Evolutionary conservation across 2,888 invertebrate genomes (phyloP).

Genomic region (Chrysomela aeneicollis): DNA sequence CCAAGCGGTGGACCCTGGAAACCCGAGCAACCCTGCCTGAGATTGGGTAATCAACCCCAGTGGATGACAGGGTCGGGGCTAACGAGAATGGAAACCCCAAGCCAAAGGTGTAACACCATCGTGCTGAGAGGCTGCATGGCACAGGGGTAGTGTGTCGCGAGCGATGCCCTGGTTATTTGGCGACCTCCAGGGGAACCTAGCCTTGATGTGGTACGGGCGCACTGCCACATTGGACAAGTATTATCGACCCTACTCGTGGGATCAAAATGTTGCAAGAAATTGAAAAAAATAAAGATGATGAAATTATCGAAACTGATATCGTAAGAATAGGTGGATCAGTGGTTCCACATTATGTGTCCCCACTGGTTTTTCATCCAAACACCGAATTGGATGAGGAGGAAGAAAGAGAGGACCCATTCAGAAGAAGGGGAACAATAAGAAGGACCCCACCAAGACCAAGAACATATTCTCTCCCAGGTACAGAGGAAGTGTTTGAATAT

Average conservation of each 20-base stretch:
- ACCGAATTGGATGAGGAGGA: no score
- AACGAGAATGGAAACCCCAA: neutral
- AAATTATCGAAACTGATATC: neutral
- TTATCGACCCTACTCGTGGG: neutral
- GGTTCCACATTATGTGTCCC: no score
- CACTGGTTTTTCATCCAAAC: no score
- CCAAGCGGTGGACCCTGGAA: no score
- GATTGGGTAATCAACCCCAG: neutral
- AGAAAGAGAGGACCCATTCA: no score
- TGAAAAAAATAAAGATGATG: neutral
- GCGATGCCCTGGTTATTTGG: conserved; percentile 6
- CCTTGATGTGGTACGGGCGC: neutral
- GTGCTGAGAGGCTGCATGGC: conserved; percentile 5
- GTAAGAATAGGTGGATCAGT: no score
- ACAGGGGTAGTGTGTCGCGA: conserved; percentile 4
- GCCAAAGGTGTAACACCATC: neutral
- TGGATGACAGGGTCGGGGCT: neutral
- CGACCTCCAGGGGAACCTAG: neutral
- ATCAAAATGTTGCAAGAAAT: neutral
- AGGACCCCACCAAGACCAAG: no score
- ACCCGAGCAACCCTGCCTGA: no score
- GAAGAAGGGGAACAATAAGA: no score
- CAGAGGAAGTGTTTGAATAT: neutral
- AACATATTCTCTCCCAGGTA: neutral
- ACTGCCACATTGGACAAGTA: neutral